Percentiles rank a stretch among this genome's conserved stretches.
These are phyloP conservation scores for Cotesia vestalis DNA, from an alignment of 1,140 invertebrate genomes.

Conservation along the genomic window DNA sequence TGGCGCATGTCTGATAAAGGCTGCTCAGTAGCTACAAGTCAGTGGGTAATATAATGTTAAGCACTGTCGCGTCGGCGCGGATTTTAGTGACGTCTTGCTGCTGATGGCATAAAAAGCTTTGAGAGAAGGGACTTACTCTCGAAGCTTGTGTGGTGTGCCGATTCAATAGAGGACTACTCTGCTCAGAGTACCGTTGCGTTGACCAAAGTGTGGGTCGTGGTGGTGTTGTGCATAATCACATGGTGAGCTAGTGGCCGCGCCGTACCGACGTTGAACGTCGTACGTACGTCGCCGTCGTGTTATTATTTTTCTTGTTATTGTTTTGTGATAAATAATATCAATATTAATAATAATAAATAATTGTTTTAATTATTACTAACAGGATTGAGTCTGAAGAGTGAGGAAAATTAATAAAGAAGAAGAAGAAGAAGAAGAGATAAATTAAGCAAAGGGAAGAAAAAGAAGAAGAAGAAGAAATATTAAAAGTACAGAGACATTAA, in stretches of 20 bases:
- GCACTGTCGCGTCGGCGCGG: conserved; percentile 18
- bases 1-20: conserved; percentile 12
- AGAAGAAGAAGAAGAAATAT: too few species aligned
- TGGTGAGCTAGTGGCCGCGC: conserved; percentile 6
- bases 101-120: conserved; percentile 12
- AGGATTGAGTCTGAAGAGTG: too few species aligned
- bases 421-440: too few species aligned
- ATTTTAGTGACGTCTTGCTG: conserved; percentile 30
- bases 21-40: too few species aligned
- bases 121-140: conserved; percentile 12
- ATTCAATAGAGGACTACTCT: conserved; percentile 1
- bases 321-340: too few species aligned
- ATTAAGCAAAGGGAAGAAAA: too few species aligned
- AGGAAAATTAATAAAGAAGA: too few species aligned
- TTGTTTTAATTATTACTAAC: too few species aligned
- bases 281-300: not conserved
- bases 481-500: too few species aligned
- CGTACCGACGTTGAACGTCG: not conserved
- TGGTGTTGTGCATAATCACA: conserved; percentile 15
- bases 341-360: too few species aligned
- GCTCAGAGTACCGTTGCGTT: conserved; percentile 10
- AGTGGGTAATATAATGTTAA: too few species aligned
- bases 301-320: not conserved
- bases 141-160: conserved; percentile 7
- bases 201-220: conserved; percentile 15